These are phyloP conservation scores for Pemphredon lugubris DNA, from an alignment of 2,888 invertebrate species.

Conservation along the genomic window DNA sequence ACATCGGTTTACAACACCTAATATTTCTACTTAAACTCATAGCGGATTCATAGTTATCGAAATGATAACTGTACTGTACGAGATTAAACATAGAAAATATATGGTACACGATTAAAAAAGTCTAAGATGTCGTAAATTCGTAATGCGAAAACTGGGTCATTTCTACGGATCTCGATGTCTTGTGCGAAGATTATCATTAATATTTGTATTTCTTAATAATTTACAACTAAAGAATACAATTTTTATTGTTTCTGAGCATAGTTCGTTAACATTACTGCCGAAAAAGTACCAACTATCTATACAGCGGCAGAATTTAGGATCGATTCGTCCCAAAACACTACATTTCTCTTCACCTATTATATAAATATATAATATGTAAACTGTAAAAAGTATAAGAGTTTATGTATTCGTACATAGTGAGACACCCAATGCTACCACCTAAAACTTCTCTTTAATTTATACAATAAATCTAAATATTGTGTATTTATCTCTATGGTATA, in stretches of 20 bases:
- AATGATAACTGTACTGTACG: conserved; percentile 9
- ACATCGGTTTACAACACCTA: conserved; percentile 34
- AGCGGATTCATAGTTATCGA: conserved; percentile 17
- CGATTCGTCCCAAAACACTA: too few relatives aligned
- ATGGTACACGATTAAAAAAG: conserved; percentile 33
- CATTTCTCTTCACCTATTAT: background rate
- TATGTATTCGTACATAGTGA: too few relatives aligned
- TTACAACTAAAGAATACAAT: conserved; percentile 10
- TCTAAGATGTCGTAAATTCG: conserved; percentile 18
- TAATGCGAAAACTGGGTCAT: conserved; percentile 34
- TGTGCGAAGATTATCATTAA: conserved; percentile 34
- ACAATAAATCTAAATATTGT: too few relatives aligned
- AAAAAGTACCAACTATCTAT: background rate
- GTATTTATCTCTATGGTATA: too few relatives aligned
- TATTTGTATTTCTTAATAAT: conserved; percentile 14
- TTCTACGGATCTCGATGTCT: conserved; percentile 33
- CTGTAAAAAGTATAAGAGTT: too few relatives aligned
- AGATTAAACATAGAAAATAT: conserved; percentile 42
- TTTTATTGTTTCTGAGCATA: conserved; percentile 6
- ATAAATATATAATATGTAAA: conserved; percentile 21
- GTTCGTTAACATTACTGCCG: conserved; percentile 10
- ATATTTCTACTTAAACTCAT: conserved; percentile 26
- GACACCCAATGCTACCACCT: too few relatives aligned
- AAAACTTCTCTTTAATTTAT: too few relatives aligned
- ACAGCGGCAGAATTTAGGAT: background rate